Evolutionary conservation across 2,797 vertebrate genomes (phyloP).

Genomic region (Onychomys torridus): DNA sequence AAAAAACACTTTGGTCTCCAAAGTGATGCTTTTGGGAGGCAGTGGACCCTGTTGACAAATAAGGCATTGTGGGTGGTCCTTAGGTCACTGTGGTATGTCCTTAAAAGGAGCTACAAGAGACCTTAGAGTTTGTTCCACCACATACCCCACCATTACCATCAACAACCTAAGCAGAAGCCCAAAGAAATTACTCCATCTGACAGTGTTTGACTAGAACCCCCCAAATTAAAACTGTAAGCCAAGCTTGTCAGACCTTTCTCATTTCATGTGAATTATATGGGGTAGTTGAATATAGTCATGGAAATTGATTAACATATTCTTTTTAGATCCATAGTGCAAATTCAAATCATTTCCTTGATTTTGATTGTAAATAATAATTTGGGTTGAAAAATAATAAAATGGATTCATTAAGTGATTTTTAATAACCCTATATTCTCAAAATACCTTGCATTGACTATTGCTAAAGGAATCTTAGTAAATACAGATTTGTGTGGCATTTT

Average conservation of each 20-base stretch:
- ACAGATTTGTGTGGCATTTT: neutral
- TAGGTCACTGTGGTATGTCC: neutral
- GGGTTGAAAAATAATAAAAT: conserved; percentile 51
- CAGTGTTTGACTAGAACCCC: neutral
- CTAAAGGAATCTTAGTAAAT: conserved; percentile 59
- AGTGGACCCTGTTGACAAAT: neutral
- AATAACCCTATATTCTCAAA: conserved; percentile 34
- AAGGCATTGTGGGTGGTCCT: neutral
- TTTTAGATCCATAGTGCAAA: conserved; percentile 44
- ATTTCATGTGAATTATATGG: neutral
- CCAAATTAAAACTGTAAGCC: neutral
- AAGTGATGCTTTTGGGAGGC: neutral
- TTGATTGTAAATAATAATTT: conserved; percentile 38
- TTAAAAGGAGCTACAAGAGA: neutral
- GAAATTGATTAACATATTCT: neutral
- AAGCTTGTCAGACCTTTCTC: neutral
- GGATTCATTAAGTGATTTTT: conserved; percentile 57
- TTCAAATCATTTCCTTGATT: neutral
- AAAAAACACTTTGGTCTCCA: neutral
- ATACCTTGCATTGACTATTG: conserved; percentile 45
- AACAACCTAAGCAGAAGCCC: neutral
- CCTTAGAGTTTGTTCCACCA: neutral
- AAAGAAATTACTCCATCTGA: neutral
- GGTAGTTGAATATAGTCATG: neutral
- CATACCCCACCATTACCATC: neutral